Conservation (phyloP, 2,888 invertebrate species). For the Cyclophora albipunctata region DNA sequence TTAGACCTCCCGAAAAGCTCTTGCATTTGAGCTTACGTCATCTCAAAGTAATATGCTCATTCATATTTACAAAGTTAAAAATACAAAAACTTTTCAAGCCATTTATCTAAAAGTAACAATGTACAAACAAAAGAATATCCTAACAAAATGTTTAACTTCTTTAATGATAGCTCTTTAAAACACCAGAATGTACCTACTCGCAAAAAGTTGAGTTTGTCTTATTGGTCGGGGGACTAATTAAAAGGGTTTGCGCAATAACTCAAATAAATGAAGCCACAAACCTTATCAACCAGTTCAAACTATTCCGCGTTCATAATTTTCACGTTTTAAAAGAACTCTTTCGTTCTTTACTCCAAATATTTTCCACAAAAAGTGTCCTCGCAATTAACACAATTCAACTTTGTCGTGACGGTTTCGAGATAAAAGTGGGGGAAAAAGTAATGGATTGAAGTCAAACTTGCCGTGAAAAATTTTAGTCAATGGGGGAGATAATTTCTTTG, state of each 20-base stretch:
- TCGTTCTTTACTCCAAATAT: constrained; percentile 34
- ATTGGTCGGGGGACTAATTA: constrained; percentile 13
- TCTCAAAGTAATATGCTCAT: no score
- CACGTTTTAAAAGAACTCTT: constrained; percentile 29
- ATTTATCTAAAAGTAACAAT: no score
- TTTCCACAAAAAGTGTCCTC: constrained; percentile 45
- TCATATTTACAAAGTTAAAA: no score
- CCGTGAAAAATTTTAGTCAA: constrained; percentile 69
- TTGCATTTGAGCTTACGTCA: no score
- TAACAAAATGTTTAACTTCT: constrained; percentile 1
- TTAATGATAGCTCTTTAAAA: neutral
- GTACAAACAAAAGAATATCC: no score
- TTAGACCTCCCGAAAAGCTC: no score
- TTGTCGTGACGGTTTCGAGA: constrained; percentile 51
- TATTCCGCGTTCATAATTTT: constrained; percentile 27
- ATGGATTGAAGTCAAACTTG: constrained; percentile 71
- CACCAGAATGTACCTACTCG: neutral
- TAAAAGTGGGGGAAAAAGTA: constrained; percentile 61
- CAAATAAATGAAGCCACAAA: constrained; percentile 17
- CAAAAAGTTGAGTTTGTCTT: constrained; percentile 11
- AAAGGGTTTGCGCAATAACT: constrained; percentile 11
- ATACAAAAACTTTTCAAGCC: no score
- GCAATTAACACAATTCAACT: constrained; percentile 67
- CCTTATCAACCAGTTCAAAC: constrained; percentile 21
- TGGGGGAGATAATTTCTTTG: constrained; percentile 67